Base-by-base conservation (phyloP, 2,888 invertebrate genomes). In the Rhorus exstirpatorius region DNA sequence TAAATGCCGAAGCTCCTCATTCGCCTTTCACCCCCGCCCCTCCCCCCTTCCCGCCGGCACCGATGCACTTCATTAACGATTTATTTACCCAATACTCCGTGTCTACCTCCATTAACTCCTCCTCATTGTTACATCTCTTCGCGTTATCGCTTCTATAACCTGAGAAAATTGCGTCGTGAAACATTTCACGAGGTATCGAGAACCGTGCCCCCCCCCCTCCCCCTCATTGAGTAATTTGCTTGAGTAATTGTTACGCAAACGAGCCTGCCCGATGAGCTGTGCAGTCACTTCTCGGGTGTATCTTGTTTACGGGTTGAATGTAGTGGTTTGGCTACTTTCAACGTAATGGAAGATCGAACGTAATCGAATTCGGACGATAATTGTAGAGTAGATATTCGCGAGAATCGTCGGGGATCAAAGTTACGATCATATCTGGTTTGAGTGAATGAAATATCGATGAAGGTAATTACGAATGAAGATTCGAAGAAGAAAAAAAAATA, bases 21-120 rank as follows among this genome's bases (percentile, higher is more conserved):
- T 68, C 76, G 44, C 55, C 75, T n/a, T n/a, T n/a, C 31, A 31
- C 31, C 31, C 31, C 2, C 63, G n/a, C 61, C 53, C 24, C 19
- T 31, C 44, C 53, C 19, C 19, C 41, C 31, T 46, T 35, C 17
- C 55, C 41, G 24, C 7, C 41, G 35, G 8, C 38, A 19, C 35
- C 82, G 82, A 76, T 82, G 83, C 83, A 76, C 83, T 83, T 79
- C 79, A 83, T 79, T 76, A 83, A 83, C 79, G 76, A 83, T 83
- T 83, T 83, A 83, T 83, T 83, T 79, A 83, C 75, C 75, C 68
- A 76, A 60, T 67, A 76, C 79, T 79, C 75, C 38, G 49, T 68
- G 67, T 72, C 71, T 60, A 67, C 70, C 75, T 79, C 76, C 79
- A 79, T 83, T 72, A 79, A 83, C 67, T 71, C 60, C 76, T 71